Evolutionary conservation across 2,113 vertebrate genomes (phyloP), one percentile per base, ranked within the genome.

Genomic region (Gambusia holbrooki): DNA sequence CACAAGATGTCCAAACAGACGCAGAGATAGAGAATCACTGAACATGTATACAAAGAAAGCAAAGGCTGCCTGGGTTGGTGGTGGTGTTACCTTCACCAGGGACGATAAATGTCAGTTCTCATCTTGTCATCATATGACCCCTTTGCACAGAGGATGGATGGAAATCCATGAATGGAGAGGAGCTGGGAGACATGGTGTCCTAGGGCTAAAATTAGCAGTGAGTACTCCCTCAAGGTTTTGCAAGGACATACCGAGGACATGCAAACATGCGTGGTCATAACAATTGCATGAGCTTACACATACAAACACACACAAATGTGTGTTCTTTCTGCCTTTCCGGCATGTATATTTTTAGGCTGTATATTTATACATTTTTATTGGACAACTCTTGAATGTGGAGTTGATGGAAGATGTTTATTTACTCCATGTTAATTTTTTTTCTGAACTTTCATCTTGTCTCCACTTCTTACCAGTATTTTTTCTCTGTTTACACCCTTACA

Each of bases 151-250:
- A 78, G 87, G 87, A 90, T 90, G 78, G 81, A 90, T 88, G 80
- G 90, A 85, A 84, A 88, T 88, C 86, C 74, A 78, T 74, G 87
- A 79, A 81, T 66, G 73, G 72, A 77, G 68, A 79, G 82, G 73
- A 67, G 71, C 73, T 87, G 84, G 70, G 76, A 80, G 74, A 84
- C 71, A 84, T 74, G 82, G 72, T 84, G 80, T 87, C 89, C 91
- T 81, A n/a, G 62, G 84, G 92, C 87, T 94, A 91, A 93, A 94
- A 94, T 93, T 93, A 93, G 92, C 87, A 81, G 33, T 88, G 82
- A 88, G 87, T 90, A 84, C 80, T 90, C 80, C 76, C 77, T 74
- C 78, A 89, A 85, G 88, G 88, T 89, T 86, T 89, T 82, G 66
- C 87, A 92, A 93, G 90, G 89, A 92, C 88, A 83, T 73, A 70